These are phyloP conservation scores for Sarcophaga bullata DNA, from an alignment of 1,140 invertebrate species.

Conservation along the genomic window DNA sequence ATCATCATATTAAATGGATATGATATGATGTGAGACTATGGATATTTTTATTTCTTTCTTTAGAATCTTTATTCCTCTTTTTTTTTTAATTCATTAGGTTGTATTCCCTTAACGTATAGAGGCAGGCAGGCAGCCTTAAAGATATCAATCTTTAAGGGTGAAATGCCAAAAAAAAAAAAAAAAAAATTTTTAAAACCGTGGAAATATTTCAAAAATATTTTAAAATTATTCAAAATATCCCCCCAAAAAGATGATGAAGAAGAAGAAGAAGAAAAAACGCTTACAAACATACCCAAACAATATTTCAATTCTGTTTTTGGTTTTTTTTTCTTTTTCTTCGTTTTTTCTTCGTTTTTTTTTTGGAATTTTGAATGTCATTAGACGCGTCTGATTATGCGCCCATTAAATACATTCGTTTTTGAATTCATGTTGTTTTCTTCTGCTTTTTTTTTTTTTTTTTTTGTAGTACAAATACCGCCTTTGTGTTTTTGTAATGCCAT, in stretches of 20 bases:
- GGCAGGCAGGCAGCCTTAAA: background rate
- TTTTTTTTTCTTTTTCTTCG: too few species aligned
- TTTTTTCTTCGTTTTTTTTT: too few species aligned
- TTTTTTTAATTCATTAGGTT: background rate
- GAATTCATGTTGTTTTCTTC: background rate
- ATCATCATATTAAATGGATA: slow-evolving; percentile 19
- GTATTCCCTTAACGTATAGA: background rate
- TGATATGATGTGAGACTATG: background rate
- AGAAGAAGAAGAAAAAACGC: background rate
- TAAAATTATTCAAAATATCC: background rate
- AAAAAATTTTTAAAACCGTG: background rate
- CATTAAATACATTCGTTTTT: background rate
- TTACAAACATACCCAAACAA: background rate
- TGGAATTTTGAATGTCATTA: slow-evolving; percentile 16
- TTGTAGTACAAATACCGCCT: background rate
- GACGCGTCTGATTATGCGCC: background rate
- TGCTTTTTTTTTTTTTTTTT: too few species aligned
- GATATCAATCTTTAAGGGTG: slow-evolving; percentile 17
- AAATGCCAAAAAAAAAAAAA: background rate
- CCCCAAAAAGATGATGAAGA: background rate
- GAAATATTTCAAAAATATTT: slow-evolving; percentile 19
- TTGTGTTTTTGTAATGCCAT: slow-evolving; percentile 8
- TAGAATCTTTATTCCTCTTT: background rate
- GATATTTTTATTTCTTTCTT: background rate
- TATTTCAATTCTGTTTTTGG: too few species aligned